phyloP scores from a whole-genome alignment of 2,888 invertebrate genomes.

The Acleris literana region DNA sequence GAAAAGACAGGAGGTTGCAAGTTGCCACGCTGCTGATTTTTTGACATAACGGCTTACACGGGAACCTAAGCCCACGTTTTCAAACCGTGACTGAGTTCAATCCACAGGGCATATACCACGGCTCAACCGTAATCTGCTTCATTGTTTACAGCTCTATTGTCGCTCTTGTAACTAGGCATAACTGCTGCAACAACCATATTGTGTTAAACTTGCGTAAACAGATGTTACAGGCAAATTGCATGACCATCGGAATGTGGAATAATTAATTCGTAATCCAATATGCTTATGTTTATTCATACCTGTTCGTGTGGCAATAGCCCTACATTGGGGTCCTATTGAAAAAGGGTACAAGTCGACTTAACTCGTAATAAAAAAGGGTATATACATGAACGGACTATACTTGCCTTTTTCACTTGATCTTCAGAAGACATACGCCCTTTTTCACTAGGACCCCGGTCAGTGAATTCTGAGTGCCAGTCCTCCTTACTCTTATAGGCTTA shows the following conservation, averaged over 20 bases:
- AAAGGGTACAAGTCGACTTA: no score
- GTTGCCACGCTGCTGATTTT: background rate
- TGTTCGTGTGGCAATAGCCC: slow-evolving; percentile 19
- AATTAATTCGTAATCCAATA: slow-evolving; percentile 37
- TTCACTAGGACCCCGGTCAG: no score
- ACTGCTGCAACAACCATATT: slow-evolving; percentile 41
- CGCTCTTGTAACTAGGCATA: slow-evolving; percentile 51
- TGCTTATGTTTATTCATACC: slow-evolving; percentile 26
- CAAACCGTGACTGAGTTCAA: background rate
- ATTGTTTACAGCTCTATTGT: slow-evolving; percentile 64
- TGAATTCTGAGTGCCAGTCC: no score
- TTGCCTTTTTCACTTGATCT: no score
- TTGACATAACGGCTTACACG: background rate
- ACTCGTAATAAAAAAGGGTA: no score
- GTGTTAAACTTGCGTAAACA: slow-evolving; percentile 34
- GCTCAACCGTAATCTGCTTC: slow-evolving; percentile 58
- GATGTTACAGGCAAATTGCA: slow-evolving; percentile 35
- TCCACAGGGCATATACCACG: slow-evolving; percentile 44
- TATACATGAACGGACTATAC: no score
- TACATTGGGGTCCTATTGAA: no score
- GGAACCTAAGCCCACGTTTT: slow-evolving; percentile 5
- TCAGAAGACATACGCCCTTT: no score
- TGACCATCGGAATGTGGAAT: slow-evolving; percentile 32
- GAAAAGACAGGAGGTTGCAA: background rate
- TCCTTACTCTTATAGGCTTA: no score